Base-by-base conservation (phyloP, 2,888 invertebrate species). In the Alloplasta piceator region DNA sequence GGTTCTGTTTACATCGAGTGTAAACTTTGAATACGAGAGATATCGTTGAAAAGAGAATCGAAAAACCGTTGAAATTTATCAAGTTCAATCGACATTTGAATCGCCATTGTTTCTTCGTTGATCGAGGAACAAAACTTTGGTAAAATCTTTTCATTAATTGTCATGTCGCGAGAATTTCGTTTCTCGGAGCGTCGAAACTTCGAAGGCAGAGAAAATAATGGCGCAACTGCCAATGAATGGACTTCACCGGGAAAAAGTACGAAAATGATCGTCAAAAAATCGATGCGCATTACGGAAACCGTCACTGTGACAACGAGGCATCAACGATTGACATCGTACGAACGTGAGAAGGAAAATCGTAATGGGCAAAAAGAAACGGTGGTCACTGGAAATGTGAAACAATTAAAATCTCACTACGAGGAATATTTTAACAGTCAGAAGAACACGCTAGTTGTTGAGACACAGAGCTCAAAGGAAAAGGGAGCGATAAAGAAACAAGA, bases 331-430 rank as follows among this genome's bases (percentile, higher is more conserved):
- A 48, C 48, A 0, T 4, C 9, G 7, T 12, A 39, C 26, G 63
- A n/a, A 14, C 5, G 16, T 9, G 14, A 77, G 1, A 81, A 81
- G 48, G 81, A 81, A 55, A 81, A 81, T 75, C 41, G 39, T n/a
- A 14, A 48, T 5, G 60, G 7, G 26, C 26, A 26, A 5, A 77
- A 74, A 55, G 61, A 75, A 5, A 14, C 64, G 10, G 71, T 64
- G 6, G 14, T 6, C 7, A 52, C 66, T 4, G 12, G 1, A 9
- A 39, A 9, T n/a, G 81, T 78, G 0, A 75, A 74, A 43, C 39
- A 61, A 16, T 36, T 78, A 6, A 66, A 71, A 43, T 48, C 50
- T 12, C 66, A 55, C 56, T 81, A 56, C 50, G 81, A 81, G 16
- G 71, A 78, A 10, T 10, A 12, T 1, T 60, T 61, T 1, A 67